Evolutionary conservation across 2,797 vertebrate species (phyloP), one percentile per base, ranked within the genome.

Genomic region (Picus viridis): DNA sequence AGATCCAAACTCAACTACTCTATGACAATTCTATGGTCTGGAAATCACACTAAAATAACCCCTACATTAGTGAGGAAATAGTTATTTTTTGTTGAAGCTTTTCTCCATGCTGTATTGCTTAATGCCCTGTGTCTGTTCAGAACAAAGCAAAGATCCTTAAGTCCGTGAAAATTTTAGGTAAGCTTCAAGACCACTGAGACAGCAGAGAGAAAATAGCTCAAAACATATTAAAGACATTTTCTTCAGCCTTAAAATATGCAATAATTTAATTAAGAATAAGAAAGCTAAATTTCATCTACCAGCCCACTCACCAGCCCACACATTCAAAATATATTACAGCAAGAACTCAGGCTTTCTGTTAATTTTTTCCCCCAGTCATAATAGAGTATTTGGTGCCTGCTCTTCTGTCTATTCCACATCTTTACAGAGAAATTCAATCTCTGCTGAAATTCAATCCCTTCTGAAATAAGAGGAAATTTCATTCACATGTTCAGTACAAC

Each of bases 221-320:
- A 94, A 91, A 58, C 18, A 62, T 58, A 68, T 47, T 49, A 72
- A 89, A 90, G 29, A 85, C 34, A 72, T 57, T 63, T 89, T 6
- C 1, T 0, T 95, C 56, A 83, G 34, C n/a, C 8, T 76, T 93
- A 81, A 94, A 88, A 72, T 89, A 90, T 7, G 22, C 13, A 83
- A 59, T 89, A 87, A 85, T 87, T 85, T 85, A 91, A 90, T 96
- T 88, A 94, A 89, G 78, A 85, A 58, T 27, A 72, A 2, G 62
- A 89, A 91, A 87, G 24, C 12, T 85, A 77, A 75, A 69, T 75
- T 95, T 85, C 68, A 79, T 43, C 74, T 43, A 80, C 30, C 58
- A 72, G 12, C 69, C 83, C 17, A 80, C 69, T 57, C 61, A 62
- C 8, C 56, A 80, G 51, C 76, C 47, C 72, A 78, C 72, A 70